Evolutionary conservation across 2,888 invertebrate species (phyloP), one percentile per base, ranked within the genome.

Genomic region (Leptinotarsa juncta): DNA sequence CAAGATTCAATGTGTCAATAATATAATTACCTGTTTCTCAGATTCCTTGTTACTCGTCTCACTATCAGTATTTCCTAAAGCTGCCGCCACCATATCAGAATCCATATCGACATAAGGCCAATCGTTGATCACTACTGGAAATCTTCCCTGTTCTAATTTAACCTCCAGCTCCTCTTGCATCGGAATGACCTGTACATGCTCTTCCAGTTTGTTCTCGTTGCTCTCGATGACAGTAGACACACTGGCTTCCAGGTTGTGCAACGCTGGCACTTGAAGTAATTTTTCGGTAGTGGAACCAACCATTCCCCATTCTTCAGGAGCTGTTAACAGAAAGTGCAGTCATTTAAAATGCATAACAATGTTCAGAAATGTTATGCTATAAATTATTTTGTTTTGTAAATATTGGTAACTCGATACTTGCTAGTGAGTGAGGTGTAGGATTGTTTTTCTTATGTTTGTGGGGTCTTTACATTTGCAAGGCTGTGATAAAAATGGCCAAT

Each of bases 121-220:
- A 81, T 88, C 88, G 72, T 85, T 87, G 1, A 88, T 86, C 0
- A 88, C 87, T 7, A 89, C 88, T 1, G 89, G 89, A 81, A 89
- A 89, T 4, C 87, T 88, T 20, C 89, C 89, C 79, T 90, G 88
- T 83, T 90, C 89, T 71, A 90, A 81, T 71, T 90, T 87, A 23
- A 91, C 91, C 83, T 91, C 91, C 69, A 91, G 84, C 81, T 91
- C 91, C 84, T 91, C 91, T 84, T 91, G 90, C 88, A 90, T 90
- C 1, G 90, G 90, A 71, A 90, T 90, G 10, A 88, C 88, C 81
- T 88, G 87, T 7, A 87, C 87, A 16, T 71, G 67, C 20, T 76
- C 70, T 51, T 74, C 72, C 16, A 62, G 49, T 42, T 72, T 49
- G 62, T 14, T 65, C 82, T 84, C 72, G 4, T 60, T 72, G 0